phyloP scores from a whole-genome alignment of 2,113 vertebrate genomes.

The Gallinago media region DNA sequence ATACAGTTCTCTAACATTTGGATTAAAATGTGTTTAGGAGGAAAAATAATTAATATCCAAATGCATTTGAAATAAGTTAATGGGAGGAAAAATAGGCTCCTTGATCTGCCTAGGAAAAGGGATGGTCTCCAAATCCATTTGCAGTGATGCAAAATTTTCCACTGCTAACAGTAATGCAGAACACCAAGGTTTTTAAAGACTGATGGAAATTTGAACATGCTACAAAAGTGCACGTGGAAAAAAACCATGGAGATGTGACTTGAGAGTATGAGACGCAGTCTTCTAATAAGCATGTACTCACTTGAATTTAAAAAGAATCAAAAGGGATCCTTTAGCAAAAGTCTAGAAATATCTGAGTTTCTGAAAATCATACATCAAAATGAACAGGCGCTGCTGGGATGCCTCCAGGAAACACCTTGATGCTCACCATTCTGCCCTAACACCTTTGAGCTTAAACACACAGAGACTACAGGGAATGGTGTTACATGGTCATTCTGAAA shows the following conservation, averaged over 20 bases:
- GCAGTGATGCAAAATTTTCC: not conserved
- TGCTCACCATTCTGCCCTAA: not conserved
- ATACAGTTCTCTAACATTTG: not conserved
- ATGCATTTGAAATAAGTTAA: not conserved
- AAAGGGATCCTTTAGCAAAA: not conserved
- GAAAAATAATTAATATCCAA: not conserved
- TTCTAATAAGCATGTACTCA: not conserved
- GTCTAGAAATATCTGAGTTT: not conserved
- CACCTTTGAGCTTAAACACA: not conserved
- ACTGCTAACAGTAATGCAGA: not conserved
- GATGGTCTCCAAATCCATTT: not conserved
- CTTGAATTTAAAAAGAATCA: not conserved
- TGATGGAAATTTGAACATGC: not conserved
- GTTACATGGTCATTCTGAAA: not conserved
- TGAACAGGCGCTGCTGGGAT: rapidly evolving
- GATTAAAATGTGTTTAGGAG: not conserved
- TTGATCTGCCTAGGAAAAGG: not conserved
- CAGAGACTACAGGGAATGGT: rapidly evolving
- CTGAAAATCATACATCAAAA: not conserved
- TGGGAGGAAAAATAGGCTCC: not conserved
- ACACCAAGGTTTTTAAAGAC: not conserved
- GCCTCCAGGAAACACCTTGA: not conserved
- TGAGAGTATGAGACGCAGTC: rapidly evolving
- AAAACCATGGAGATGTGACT: rapidly evolving
- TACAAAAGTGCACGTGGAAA: not conserved